Evolutionary conservation across 2,888 invertebrate genomes (phyloP), one percentile per base, ranked within the genome.

Genomic region (Steinernema carpocapsae): DNA sequence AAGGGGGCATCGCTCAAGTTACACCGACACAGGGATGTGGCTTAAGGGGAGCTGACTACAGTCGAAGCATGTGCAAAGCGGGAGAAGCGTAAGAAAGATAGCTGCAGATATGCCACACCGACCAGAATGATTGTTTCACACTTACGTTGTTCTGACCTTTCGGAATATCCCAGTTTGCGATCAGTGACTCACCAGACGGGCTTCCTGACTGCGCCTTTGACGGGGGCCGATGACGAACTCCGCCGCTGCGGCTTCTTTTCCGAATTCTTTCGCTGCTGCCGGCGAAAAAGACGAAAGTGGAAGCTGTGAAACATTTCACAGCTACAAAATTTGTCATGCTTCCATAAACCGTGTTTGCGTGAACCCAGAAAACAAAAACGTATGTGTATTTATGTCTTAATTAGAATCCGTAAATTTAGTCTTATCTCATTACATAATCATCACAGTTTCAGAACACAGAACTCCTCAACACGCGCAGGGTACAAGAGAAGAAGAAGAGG

Each of bases 131-230:
- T 10, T 37, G 37, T 37, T 37, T 37, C 37, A 10, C 19, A 64
- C 64, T 7, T 64, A 64, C 64, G 32, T 64, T 64, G 17, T 26
- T 19, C 19, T 64, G 64, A 37, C 64, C 32, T 26, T 64, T 64
- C 3, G 64, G 64, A 32, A 37, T 32, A 29, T 64, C 26, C 64
- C 64, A 64, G 32, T 64, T 29, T 2, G 32, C 29, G 29, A 64
- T 64, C 14, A 32, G 64, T 64, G 64, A 64, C 6, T 64, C 64
- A 64, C 64, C 26, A 19, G 10, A 10, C 14, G 64, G 29, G 32
- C 29, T 64, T 32, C n/a, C 32, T 17, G 64, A 48, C 48, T 17
- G 48, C 2, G 17, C 19, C 48, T 17, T 48, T 48, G 48, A 48
- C 48, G 19, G 48, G 4, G 48, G 48, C 14, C 48, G 48, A 48